Conservation (phyloP, 2,797 vertebrate genomes). For the Rhinatrema bivittatum region DNA sequence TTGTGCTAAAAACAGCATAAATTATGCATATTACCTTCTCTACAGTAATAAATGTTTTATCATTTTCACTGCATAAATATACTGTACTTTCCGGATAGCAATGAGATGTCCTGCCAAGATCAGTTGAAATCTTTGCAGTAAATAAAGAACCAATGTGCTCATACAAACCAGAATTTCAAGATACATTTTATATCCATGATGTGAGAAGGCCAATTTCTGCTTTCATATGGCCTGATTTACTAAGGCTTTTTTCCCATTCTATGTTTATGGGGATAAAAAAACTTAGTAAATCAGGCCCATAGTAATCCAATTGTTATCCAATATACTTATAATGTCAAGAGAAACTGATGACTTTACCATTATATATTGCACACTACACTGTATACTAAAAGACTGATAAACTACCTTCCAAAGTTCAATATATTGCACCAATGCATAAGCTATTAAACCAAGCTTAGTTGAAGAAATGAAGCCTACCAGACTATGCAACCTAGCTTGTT, state of each 20-base stretch:
- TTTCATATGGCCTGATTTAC: too few species aligned
- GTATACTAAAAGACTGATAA: constrained; percentile 23
- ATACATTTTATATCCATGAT: constrained; percentile 53
- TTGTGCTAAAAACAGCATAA: constrained; percentile 99
- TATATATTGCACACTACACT: constrained; percentile 29
- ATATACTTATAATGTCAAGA: constrained; percentile 26
- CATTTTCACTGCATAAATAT: constrained; percentile 95
- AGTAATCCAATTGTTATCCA: too few species aligned
- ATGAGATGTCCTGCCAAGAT: constrained; percentile 80
- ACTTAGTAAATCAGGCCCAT: too few species aligned
- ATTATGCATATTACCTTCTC: constrained; percentile 99
- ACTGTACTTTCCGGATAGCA: constrained; percentile 81
- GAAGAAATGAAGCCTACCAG: constrained; percentile 18
- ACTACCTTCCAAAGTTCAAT: constrained; percentile 20
- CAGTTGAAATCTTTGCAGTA: constrained; percentile 78
- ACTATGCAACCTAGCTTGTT: constrained; percentile 11
- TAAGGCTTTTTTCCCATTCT: too few species aligned
- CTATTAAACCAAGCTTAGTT: constrained; percentile 7
- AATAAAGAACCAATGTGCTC: constrained; percentile 71
- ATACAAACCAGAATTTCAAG: constrained; percentile 65
- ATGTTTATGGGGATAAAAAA: too few species aligned
- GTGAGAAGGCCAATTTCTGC: constrained; percentile 41
- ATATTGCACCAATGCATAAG: constrained; percentile 18
- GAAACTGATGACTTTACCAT: constrained; percentile 24
- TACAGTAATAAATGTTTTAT: constrained; percentile 99